These are phyloP conservation scores for Leptarthrus brevirostris DNA, from an alignment of 2,888 invertebrate species.

Conservation along the genomic window DNA sequence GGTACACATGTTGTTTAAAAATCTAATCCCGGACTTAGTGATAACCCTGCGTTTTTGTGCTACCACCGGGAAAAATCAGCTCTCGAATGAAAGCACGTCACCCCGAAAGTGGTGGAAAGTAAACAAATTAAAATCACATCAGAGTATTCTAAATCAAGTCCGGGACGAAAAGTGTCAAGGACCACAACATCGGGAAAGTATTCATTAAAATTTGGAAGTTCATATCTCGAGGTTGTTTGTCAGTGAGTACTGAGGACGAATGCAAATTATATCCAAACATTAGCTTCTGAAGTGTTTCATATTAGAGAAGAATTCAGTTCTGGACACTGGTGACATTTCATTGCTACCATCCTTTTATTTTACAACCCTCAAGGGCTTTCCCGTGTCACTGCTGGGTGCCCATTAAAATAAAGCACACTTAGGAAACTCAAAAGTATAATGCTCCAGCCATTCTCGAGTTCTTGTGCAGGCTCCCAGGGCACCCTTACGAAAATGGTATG, in stretches of 20 bases:
- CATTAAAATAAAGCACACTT: slow-evolving; percentile 42
- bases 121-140: too few species aligned
- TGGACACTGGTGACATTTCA: not conserved
- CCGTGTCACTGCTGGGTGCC: not conserved
- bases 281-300: slow-evolving; percentile 21
- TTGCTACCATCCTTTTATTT: not conserved
- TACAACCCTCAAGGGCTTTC: not conserved
- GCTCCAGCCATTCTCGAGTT: slow-evolving; percentile 9
- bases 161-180: too few species aligned
- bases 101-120: slow-evolving; percentile 1
- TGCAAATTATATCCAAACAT: slow-evolving; percentile 41
- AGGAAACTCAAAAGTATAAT: not conserved
- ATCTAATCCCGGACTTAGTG: not conserved
- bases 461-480: too few species aligned
- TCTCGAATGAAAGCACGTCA: slow-evolving; percentile 13
- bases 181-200: too few species aligned
- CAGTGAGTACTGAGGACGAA: too few species aligned
- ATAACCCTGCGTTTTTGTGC: slow-evolving; percentile 6
- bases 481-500: slow-evolving; percentile 13
- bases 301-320: not conserved
- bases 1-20: too few species aligned
- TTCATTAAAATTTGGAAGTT: too few species aligned
- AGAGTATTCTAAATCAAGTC: too few species aligned
- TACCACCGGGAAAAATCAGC: slow-evolving; percentile 4
- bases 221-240: too few species aligned